phyloP scores from a whole-genome alignment of 2,888 invertebrate species.

The Hololepta plana region DNA sequence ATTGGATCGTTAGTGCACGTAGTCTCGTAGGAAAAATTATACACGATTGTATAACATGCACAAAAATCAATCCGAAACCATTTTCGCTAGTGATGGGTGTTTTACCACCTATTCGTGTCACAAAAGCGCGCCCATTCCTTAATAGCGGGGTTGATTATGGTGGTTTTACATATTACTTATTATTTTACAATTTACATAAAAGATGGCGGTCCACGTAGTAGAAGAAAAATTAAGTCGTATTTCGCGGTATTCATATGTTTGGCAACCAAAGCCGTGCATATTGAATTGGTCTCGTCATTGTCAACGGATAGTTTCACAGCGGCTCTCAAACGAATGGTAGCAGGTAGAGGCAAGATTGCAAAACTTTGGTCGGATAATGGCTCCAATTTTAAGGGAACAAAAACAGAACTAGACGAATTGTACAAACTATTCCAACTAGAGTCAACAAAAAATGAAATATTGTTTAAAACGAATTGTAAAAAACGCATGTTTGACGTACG shows the following conservation, averaged over 20 bases:
- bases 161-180: conserved; percentile 9
- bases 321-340: background rate
- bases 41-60: background rate
- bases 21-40: background rate
- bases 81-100: background rate
- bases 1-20: background rate
- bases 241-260: background rate
- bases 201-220: too few species aligned
- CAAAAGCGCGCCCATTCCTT: too few species aligned
- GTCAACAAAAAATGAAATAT: too few species aligned
- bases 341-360: background rate
- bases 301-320: background rate
- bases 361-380: background rate
- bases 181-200: too few species aligned
- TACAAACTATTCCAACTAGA: background rate
- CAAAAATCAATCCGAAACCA: background rate
- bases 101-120: background rate
- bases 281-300: background rate
- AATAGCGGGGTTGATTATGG: conserved; percentile 11
- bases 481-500: background rate
- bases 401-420: background rate
- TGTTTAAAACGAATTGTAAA: background rate
- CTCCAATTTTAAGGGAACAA: background rate
- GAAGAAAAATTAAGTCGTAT: background rate
- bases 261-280: background rate